Percentiles rank a stretch among this genome's conserved stretches.
Conservation (phyloP, 2,888 invertebrate species). For the Amblyjoppa fuscipennis region DNA sequence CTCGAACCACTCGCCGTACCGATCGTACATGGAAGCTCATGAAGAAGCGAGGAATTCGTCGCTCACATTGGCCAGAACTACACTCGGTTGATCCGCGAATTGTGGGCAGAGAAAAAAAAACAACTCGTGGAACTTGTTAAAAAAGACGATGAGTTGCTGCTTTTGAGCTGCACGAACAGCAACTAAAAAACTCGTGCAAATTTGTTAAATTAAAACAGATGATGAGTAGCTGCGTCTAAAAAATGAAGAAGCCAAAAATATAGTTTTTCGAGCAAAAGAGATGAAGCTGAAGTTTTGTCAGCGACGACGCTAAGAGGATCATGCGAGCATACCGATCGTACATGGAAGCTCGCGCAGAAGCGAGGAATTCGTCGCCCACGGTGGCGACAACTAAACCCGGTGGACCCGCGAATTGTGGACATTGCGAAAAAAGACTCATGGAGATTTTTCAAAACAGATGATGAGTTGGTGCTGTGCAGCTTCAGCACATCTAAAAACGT, state of each 20-base stretch:
- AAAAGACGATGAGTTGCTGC: too few relatives aligned
- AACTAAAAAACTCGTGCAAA: too few relatives aligned
- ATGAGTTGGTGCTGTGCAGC: too few relatives aligned
- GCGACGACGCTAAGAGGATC: constrained; percentile 36
- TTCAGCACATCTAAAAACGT: too few relatives aligned
- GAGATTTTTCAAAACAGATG: too few relatives aligned
- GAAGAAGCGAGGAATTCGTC: constrained; percentile 8
- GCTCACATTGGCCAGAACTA: constrained; percentile 15
- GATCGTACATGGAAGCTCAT: not conserved
- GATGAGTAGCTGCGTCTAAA: too few relatives aligned
- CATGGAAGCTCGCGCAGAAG: not conserved
- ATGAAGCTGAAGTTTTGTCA: constrained; percentile 31
- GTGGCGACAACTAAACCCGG: constrained; percentile 8
- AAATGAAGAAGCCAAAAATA: too few relatives aligned
- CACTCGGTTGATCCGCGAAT: constrained; percentile 12
- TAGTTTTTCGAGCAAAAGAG: too few relatives aligned
- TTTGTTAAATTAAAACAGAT: too few relatives aligned
- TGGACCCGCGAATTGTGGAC: constrained; percentile 25
- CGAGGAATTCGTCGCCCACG: constrained; percentile 7
- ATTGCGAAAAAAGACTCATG: not conserved
- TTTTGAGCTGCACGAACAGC: too few relatives aligned
- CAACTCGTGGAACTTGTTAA: too few relatives aligned
- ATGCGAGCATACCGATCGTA: not conserved
- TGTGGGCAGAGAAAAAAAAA: constrained; percentile 20
- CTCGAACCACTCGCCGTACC: not conserved